Evolutionary conservation across 2,797 vertebrate species (phyloP).

Genomic region (Momotus momota): DNA sequence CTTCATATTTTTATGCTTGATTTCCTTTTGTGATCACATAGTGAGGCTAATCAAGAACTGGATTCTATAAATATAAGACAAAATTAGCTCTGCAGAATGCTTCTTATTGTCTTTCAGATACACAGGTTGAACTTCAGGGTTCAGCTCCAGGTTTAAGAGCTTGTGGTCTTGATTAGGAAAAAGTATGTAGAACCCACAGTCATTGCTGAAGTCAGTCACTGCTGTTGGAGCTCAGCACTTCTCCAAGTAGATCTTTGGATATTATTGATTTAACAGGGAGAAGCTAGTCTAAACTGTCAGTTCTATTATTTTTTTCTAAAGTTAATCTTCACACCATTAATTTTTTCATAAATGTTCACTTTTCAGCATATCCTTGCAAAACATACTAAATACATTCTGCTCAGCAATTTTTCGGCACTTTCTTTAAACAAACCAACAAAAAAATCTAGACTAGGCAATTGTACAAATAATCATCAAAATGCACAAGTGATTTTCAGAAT

Average conservation of each 20-base stretch:
- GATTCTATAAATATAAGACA: neutral
- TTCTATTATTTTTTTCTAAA: neutral
- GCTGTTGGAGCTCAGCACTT: neutral
- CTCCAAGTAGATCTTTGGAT: neutral
- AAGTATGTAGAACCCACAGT: neutral
- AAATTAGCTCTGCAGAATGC: neutral
- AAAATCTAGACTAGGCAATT: constrained; percentile 33
- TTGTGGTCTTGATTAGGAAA: neutral
- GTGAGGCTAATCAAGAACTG: constrained; percentile 5
- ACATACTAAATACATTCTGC: neutral
- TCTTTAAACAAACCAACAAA: constrained; percentile 27
- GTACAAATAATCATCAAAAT: constrained; percentile 36
- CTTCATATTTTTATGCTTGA: constrained; percentile 22
- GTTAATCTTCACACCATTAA: neutral
- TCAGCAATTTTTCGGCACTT: neutral
- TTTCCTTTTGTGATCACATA: neutral
- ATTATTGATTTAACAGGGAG: neutral
- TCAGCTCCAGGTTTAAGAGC: neutral
- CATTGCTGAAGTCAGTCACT: neutral
- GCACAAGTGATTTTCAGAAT: constrained; percentile 25
- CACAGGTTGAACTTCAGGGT: neutral
- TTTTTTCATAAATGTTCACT: neutral
- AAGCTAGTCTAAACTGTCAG: neutral
- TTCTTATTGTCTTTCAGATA: neutral
- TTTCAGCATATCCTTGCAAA: neutral